Evolutionary conservation across 2,113 vertebrate genomes (phyloP).

Genomic region (Mus spicilegus): DNA sequence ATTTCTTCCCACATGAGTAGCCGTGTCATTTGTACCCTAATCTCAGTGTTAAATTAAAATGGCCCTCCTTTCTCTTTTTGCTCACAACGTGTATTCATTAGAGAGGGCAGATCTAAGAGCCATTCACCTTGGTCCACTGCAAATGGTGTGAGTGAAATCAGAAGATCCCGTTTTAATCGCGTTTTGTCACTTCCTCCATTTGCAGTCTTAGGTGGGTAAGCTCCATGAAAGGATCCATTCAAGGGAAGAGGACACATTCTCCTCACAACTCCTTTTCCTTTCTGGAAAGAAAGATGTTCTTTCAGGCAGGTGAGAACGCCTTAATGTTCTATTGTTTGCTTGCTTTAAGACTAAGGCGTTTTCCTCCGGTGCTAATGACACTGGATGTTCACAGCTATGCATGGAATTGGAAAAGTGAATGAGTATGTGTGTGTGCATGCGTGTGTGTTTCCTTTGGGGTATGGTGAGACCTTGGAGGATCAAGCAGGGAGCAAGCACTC

Average conservation of each 20-base stretch:
- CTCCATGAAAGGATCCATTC: not conserved
- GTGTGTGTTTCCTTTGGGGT: not conserved
- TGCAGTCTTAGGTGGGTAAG: not conserved
- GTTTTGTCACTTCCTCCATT: not conserved
- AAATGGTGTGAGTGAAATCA: not conserved
- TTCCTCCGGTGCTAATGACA: not conserved
- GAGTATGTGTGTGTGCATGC: not conserved
- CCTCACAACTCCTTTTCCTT: not conserved
- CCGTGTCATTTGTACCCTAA: not conserved
- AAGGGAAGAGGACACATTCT: not conserved
- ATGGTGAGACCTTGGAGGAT: not conserved
- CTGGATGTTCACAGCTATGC: not conserved
- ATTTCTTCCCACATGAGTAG: not conserved
- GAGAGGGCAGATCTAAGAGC: not conserved
- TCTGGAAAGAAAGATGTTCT: not conserved
- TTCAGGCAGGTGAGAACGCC: not conserved
- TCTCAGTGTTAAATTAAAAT: slow-evolving; percentile 4
- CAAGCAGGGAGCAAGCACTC: not conserved
- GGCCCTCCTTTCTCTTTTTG: not conserved
- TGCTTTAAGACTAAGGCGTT: not conserved
- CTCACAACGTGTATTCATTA: not conserved
- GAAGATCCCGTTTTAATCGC: not conserved
- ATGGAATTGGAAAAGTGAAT: not conserved
- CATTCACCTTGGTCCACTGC: not conserved
- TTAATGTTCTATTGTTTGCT: not conserved